Percentiles rank a stretch among this genome's conserved stretches.
Evolutionary conservation across 2,113 vertebrate genomes (phyloP).

Genomic region (Ranitomeya variabilis): DNA sequence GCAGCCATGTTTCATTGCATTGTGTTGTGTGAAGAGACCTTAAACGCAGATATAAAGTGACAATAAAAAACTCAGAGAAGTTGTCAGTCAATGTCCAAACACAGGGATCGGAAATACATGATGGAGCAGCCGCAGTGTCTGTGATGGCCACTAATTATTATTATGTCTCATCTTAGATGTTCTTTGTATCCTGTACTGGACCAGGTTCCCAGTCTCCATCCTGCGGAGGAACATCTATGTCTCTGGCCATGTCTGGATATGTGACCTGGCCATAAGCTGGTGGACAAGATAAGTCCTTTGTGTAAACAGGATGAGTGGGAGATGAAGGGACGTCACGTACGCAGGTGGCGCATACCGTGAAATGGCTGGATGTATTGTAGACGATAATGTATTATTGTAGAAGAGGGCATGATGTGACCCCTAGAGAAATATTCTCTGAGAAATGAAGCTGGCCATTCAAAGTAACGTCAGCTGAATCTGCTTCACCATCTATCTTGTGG

Average conservation of each 20-base stretch:
- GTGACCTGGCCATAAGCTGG: constrained; percentile 16
- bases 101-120: not conserved
- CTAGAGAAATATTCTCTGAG: no score
- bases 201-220: constrained; percentile 17
- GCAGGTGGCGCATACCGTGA: not conserved
- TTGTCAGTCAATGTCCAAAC: not conserved
- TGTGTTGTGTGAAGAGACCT: constrained; percentile 5
- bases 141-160: not conserved
- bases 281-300: constrained; percentile 9
- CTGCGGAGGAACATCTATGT: not conserved
- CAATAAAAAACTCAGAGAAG: not conserved
- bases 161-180: not conserved
- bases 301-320: constrained; percentile 24
- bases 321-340: not conserved
- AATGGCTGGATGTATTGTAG: not conserved
- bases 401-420: not conserved
- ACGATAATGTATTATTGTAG: not conserved
- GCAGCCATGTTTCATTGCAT: constrained; percentile 3
- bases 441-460: no score
- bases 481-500: no score
- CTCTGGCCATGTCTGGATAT: constrained; percentile 12
- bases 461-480: no score
- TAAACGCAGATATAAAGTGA: not conserved
- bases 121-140: not conserved
- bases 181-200: constrained; percentile 31